Conservation (phyloP, 2,113 vertebrate species). For the Apteryx mantelli region DNA sequence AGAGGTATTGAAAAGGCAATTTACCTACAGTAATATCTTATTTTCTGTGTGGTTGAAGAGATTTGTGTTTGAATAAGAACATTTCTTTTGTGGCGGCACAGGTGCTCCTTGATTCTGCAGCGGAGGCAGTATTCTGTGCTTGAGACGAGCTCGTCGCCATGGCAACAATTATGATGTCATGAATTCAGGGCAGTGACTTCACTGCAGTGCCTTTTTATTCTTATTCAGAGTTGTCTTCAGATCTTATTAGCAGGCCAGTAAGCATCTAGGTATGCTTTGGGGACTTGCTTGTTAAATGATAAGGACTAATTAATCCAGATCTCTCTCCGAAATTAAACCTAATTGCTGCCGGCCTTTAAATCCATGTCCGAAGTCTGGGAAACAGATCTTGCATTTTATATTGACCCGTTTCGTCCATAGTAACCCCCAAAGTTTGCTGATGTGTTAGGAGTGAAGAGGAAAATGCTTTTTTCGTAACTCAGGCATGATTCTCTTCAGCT, state of each 20-base stretch:
- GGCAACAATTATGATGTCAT: conserved; percentile 72
- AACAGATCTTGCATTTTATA: neutral
- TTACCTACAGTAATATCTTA: neutral
- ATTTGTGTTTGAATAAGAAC: conserved; percentile 41
- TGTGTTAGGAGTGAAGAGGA: neutral
- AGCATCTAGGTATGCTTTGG: neutral
- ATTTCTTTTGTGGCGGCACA: conserved; percentile 49
- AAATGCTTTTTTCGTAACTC: neutral
- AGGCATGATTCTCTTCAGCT: neutral
- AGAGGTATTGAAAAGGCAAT: neutral
- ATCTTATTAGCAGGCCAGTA: neutral
- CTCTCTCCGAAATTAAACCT: neutral
- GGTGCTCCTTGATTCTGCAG: conserved; percentile 52
- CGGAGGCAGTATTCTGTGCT: conserved; percentile 35
- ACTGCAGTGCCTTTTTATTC: conserved; percentile 62
- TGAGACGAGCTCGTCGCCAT: conserved; percentile 46
- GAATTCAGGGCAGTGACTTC: conserved; percentile 67
- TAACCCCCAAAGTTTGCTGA: neutral
- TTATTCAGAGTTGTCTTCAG: conserved; percentile 8
- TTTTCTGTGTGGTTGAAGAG: conserved; percentile 23
- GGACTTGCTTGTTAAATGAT: neutral
- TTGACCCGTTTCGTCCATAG: neutral
- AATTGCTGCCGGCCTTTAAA: neutral
- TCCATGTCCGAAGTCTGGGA: neutral
- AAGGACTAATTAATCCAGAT: neutral